These are phyloP conservation scores for Torymus aiolomorphi DNA, from an alignment of 2,888 invertebrate species.

Conservation along the genomic window DNA sequence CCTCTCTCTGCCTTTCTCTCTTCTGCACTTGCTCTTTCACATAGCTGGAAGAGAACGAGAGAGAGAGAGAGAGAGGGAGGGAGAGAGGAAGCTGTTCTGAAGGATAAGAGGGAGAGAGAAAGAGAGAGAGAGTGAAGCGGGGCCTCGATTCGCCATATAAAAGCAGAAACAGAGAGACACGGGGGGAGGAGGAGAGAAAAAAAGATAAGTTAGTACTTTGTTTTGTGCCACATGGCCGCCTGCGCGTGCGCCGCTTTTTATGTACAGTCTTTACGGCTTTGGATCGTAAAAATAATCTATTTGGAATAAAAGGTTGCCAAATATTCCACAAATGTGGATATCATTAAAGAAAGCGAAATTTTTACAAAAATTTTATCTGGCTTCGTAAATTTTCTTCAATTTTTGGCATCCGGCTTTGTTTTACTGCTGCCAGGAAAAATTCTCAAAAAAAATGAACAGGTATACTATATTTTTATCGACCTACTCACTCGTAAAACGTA, in stretches of 20 bases:
- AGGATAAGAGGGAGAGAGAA: conserved; percentile 6
- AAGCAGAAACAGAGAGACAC: conserved; percentile 4
- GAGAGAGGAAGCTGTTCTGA: not conserved
- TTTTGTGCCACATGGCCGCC: conserved; percentile 28
- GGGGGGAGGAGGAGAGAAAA: conserved; percentile 20
- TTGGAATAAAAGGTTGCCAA: conserved; percentile 6
- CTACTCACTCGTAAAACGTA: too few species aligned
- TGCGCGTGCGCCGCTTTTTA: conserved; percentile 24
- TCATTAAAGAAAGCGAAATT: not conserved
- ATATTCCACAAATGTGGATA: conserved; percentile 27
- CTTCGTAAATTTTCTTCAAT: not conserved
- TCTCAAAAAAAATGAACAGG: too few species aligned
- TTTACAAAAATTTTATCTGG: not conserved
- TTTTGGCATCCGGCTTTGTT: too few species aligned
- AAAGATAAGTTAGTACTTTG: conserved; percentile 38
- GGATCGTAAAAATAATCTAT: conserved; percentile 28
- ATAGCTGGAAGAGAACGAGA: not conserved
- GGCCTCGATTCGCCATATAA: conserved; percentile 10
- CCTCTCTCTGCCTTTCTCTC: conserved; percentile 24
- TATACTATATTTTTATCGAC: too few species aligned
- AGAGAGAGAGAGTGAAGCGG: not conserved
- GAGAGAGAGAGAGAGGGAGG: conserved; percentile 5
- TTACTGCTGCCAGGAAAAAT: too few species aligned
- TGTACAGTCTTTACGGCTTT: not conserved
- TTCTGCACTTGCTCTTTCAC: not conserved